These are phyloP conservation scores for Leucoraja erinaceus DNA, from an alignment of 2,113 vertebrate genomes.

Conservation along the genomic window DNA sequence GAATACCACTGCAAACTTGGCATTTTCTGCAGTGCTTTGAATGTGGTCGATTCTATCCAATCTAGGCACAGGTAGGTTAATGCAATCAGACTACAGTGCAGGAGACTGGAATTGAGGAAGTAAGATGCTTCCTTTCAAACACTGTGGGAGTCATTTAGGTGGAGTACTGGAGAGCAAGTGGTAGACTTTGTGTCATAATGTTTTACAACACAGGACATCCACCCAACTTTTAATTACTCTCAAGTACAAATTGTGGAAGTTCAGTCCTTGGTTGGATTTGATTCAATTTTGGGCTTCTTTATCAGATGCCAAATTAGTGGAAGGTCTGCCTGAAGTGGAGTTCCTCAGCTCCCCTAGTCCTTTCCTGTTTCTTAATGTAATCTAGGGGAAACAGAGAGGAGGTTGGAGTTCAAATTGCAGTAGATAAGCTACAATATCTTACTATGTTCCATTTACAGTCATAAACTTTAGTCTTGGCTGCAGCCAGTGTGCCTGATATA, in stretches of 20 bases:
- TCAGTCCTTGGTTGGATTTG: conserved; percentile 45
- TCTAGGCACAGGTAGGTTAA: conserved; percentile 41
- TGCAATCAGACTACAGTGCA: conserved; percentile 24
- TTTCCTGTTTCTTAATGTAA: conserved; percentile 64
- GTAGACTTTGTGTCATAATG: conserved; percentile 39
- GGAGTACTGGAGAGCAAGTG: conserved; percentile 41
- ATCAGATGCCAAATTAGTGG: conserved; percentile 42
- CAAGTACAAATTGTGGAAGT: conserved; percentile 42
- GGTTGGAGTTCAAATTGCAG: conserved; percentile 51
- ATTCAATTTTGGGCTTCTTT: conserved; percentile 47
- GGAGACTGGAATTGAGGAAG: conserved; percentile 45
- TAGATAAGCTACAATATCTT: conserved; percentile 53
- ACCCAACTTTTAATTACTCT: conserved; percentile 44
- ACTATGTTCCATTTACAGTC: conserved; percentile 30
- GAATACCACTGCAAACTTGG: conserved; percentile 25
- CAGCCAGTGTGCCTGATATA: neutral
- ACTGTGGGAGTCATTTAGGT: conserved; percentile 43
- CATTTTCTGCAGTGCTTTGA: conserved; percentile 19
- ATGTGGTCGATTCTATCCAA: conserved; percentile 25
- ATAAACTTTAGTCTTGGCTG: neutral
- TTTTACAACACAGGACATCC: conserved; percentile 43
- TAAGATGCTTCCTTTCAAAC: conserved; percentile 47
- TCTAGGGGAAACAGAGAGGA: conserved; percentile 57
- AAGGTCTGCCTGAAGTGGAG: conserved; percentile 49
- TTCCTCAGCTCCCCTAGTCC: conserved; percentile 51